These are phyloP conservation scores for Mirza zaza DNA, from an alignment of 2,113 vertebrate species.

Conservation along the genomic window DNA sequence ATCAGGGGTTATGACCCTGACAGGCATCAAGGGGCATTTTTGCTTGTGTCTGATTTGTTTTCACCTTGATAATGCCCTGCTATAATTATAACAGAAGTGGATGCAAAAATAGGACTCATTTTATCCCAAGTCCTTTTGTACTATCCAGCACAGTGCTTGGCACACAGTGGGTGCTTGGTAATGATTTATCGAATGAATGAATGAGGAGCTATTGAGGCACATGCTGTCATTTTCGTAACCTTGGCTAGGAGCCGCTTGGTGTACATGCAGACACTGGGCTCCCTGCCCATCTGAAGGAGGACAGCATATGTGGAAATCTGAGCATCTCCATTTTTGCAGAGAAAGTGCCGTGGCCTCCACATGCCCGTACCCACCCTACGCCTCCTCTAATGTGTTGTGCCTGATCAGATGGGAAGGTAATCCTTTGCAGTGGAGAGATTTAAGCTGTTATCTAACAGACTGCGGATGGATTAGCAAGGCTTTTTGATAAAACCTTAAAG, in stretches of 20 bases:
- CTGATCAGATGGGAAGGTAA: not conserved
- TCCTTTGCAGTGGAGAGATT: not conserved
- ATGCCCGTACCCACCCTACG: accelerated
- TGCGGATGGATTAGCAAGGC: constrained; percentile 55
- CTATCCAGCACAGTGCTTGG: not conserved
- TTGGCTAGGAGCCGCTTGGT: not conserved
- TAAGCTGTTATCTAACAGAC: constrained; percentile 48
- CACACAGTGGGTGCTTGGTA: not conserved
- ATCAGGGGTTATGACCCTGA: not conserved
- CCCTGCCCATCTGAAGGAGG: not conserved
- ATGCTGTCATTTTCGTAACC: not conserved
- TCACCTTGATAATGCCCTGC: not conserved
- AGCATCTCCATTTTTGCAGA: not conserved
- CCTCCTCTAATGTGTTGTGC: not conserved
- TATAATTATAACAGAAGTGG: not conserved
- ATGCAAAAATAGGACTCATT: not conserved
- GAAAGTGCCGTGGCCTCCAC: accelerated
- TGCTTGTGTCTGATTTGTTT: not conserved
- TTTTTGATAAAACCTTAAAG: constrained; percentile 53
- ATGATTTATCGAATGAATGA: not conserved
- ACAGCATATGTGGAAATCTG: not conserved
- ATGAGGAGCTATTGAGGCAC: not conserved
- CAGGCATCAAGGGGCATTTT: not conserved
- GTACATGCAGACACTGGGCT: not conserved
- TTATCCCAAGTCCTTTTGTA: not conserved